phyloP scores from a whole-genome alignment of 2,797 vertebrate genomes.

The Heteromormyrus szaboi region DNA sequence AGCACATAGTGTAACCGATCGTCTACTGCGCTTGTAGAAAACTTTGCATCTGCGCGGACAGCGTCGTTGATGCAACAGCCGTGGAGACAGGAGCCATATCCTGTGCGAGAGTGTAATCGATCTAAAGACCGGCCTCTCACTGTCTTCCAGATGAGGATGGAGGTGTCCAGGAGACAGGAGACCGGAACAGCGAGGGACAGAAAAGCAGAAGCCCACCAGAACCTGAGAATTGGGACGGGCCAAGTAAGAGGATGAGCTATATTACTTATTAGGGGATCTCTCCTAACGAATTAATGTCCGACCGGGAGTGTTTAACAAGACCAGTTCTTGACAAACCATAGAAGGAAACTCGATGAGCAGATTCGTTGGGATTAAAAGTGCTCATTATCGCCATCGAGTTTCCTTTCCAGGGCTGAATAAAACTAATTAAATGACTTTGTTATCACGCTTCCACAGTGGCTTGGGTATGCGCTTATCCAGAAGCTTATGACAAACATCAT shows the following conservation, averaged over 20 bases:
- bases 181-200: conserved; percentile 21
- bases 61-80: background rate
- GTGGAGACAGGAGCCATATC: background rate
- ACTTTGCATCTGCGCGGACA: background rate
- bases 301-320: conserved; percentile 32
- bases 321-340: conserved; percentile 27
- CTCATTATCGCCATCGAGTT: conserved; percentile 31
- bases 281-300: conserved; percentile 12
- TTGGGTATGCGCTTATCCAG: conserved; percentile 31
- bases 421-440: conserved; percentile 36
- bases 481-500: conserved; percentile 35
- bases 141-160: conserved; percentile 24
- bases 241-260: conserved; percentile 34
- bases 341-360: conserved; percentile 28
- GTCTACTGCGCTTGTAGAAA: background rate
- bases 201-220: background rate
- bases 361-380: conserved; percentile 34
- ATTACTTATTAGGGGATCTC: conserved; percentile 3
- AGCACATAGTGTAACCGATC: background rate
- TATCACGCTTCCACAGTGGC: conserved; percentile 38
- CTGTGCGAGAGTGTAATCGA: background rate
- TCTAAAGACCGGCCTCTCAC: conserved; percentile 1
- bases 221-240: conserved; percentile 38
- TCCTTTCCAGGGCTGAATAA: conserved; percentile 40
- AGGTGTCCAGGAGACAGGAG: conserved; percentile 20